These are phyloP conservation scores for Elymnias hypermnestra DNA, from an alignment of 1,140 invertebrate genomes.

Conservation along the genomic window DNA sequence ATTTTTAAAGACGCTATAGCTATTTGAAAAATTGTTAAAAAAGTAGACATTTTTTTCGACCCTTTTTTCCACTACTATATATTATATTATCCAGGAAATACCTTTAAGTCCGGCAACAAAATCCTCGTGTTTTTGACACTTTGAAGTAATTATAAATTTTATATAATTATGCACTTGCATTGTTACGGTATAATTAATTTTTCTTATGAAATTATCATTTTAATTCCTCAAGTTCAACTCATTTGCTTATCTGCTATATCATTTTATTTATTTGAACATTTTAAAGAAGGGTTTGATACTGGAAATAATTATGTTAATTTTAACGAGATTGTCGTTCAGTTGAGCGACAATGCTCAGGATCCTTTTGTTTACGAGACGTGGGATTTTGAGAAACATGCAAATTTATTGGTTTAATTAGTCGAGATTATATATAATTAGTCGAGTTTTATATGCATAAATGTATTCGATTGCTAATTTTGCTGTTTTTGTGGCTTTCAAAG, in stretches of 20 bases:
- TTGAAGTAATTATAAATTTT: too few species aligned
- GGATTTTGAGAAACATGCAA: conserved; percentile 6
- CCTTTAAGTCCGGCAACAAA: too few species aligned
- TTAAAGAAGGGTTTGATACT: neutral
- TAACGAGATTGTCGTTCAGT: conserved; percentile 3
- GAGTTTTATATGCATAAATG: conserved; percentile 17
- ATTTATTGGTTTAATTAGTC: conserved; percentile 27
- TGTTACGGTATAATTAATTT: too few species aligned
- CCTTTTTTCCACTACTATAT: too few species aligned
- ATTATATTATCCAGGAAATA: too few species aligned
- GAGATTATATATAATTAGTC: conserved; percentile 20
- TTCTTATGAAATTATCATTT: neutral
- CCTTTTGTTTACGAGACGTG: conserved; percentile 13
- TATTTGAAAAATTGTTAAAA: too few species aligned
- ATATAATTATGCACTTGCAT: too few species aligned
- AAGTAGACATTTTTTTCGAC: too few species aligned
- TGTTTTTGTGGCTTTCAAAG: neutral
- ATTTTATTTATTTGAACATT: neutral
- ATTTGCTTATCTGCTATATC: neutral
- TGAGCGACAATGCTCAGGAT: neutral
- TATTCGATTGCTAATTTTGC: conserved; percentile 1
- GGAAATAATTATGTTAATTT: conserved; percentile 5
- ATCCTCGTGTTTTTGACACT: too few species aligned
- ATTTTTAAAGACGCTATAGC: too few species aligned
- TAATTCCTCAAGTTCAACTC: neutral